Evolutionary conservation across 2,113 vertebrate species (phyloP).

Genomic region (Spilogale gracilis): DNA sequence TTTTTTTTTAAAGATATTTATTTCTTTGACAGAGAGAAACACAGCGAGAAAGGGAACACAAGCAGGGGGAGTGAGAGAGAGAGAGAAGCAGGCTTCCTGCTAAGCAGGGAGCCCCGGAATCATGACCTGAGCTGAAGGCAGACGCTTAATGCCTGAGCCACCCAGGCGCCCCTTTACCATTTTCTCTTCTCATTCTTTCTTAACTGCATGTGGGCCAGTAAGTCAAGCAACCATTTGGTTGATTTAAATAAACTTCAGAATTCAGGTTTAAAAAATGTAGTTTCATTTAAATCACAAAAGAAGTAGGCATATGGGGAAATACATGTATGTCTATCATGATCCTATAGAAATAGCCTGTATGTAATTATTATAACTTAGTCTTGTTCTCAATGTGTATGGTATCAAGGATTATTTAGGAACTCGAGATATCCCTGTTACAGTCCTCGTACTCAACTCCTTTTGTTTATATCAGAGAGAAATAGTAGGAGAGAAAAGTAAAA

Average conservation of each 20-base stretch:
- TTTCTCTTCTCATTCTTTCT: conserved; percentile 40
- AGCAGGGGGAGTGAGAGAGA: too few relatives aligned
- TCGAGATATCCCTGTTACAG: neutral
- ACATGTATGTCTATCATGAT: neutral
- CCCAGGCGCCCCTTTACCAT: neutral
- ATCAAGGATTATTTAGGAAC: neutral
- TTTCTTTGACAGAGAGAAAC: too few relatives aligned
- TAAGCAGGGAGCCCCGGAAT: too few relatives aligned
- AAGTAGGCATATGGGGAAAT: neutral
- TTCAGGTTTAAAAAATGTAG: neutral
- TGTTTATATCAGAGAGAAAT: neutral
- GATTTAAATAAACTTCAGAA: conserved; percentile 24
- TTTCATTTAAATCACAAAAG: neutral
- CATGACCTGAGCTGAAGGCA: too few relatives aligned
- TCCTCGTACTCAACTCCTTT: neutral
- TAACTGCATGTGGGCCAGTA: neutral
- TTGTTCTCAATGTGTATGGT: neutral
- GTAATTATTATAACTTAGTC: neutral
- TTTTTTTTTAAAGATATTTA: too few relatives aligned
- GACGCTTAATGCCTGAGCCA: too few relatives aligned
- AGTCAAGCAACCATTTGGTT: conserved; percentile 11
- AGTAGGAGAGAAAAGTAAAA: neutral
- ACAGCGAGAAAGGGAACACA: too few relatives aligned
- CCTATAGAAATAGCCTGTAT: neutral
- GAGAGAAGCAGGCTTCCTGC: too few relatives aligned